Evolutionary conservation across 2,888 invertebrate species (phyloP), one percentile per base, ranked within the genome.

Genomic region (Napeogenes inachia): DNA sequence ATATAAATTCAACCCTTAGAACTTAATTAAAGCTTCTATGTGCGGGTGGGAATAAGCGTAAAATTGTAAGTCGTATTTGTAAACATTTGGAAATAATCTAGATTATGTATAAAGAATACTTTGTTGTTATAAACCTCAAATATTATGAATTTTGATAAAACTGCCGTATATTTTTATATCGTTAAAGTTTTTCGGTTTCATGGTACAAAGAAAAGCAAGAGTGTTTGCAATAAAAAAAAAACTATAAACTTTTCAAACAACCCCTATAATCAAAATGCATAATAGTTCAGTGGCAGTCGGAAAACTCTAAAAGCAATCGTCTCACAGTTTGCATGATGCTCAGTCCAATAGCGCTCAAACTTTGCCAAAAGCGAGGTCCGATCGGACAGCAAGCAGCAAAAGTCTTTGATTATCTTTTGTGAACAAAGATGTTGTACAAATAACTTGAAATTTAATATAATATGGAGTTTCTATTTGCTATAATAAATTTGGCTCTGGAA

Each of bases 391-490:
- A 59, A 61, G 59, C 63, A 63, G 61, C 61, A 55, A 61, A 63
- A 66, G 64, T 63, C 59, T 30, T 50, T 59, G 61, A 66, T 66
- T 64, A 64, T 64, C 64, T 66, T 60, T 64, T 66, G 66, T 66
- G 61, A 64, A 63, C 57, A 45, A 59, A 56, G 57, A 57, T 55
- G 54, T 60, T 56, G 50, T 62, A 60, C 57, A 60, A 54, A 63
- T 63, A 63, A 60, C 57, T 57, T 60, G 33, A 46, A 57, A 63
- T 56, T 35, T 35, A 35, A 35, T 35, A 35, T 35, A 35, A 35
- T 35, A 35, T 35, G 4, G 2, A 35, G 35, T 35, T 21, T 35
- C 35, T 35, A 30, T 30, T 30, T 30, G 21, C 21, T 50, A 50
- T 30, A 30, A 10, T 30, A 30, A 30, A 30, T 30, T 50, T 50